These are phyloP conservation scores for Sinosuthora webbiana DNA, from an alignment of 2,113 vertebrate genomes.

Conservation along the genomic window DNA sequence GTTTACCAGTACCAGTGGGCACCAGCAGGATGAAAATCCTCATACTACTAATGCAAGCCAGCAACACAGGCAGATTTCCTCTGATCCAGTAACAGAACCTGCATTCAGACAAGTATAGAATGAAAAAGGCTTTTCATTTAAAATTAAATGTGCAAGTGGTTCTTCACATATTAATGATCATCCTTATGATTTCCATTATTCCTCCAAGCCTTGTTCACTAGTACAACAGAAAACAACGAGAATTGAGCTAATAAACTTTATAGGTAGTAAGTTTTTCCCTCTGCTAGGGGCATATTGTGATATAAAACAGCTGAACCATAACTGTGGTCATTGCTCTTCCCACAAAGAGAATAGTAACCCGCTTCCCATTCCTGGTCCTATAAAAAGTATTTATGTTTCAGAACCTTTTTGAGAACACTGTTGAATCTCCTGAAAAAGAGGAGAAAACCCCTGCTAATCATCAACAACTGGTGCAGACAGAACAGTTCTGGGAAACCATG, in stretches of 20 bases:
- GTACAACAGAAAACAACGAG: not conserved
- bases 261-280: not conserved
- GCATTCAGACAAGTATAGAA: not conserved
- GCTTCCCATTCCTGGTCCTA: not conserved
- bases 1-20: too few relatives aligned
- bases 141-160: not conserved
- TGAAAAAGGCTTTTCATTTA: not conserved
- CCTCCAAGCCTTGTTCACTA: not conserved
- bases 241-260: not conserved
- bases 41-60: not conserved
- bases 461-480: not conserved
- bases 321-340: not conserved
- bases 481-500: not conserved
- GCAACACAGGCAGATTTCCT: not conserved
- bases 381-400: not conserved
- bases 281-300: not conserved
- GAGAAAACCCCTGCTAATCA: fast-evolving
- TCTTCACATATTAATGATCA: not conserved
- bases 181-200: not conserved
- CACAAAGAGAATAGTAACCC: not conserved
- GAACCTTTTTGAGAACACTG: not conserved
- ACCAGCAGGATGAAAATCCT: not conserved
- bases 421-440: not conserved
- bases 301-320: not conserved
- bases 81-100: not conserved